Evolutionary conservation across 2,797 vertebrate genomes (phyloP), one percentile per base, ranked within the genome.

Genomic region (Triplophysa bombifrons): DNA sequence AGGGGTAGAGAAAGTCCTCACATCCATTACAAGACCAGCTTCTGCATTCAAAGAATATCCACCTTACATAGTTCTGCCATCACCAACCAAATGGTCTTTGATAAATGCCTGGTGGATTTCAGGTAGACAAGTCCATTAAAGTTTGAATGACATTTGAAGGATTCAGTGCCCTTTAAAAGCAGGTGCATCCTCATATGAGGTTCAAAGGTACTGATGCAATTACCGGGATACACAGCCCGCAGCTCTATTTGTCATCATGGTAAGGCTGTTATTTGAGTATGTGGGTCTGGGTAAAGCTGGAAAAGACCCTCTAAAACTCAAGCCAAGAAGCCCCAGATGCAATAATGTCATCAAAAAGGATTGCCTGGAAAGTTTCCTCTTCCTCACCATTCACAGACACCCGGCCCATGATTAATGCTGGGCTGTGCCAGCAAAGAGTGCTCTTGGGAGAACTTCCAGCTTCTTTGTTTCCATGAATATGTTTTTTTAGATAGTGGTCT

Each of bases 61-160:
- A 64, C 38, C 9, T 38, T 64, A 34, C 34, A 16, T 5, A 12
- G 4, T 65, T 20, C 34, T 65, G 19, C 38, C 34, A 65, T 13
- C 17, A 65, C 14, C 20, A 30, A 41, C 60, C 58, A 61, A 56
- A 72, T 3, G 20, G 27, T 51, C 19, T 66, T 60, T 74, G 46
- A 73, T 41, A 44, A 67, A 82, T 50, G 60, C 34, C 63, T 65
- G 17, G 30, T 58, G 56, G 20, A n/a, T 51, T 67, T 51, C 56
- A 50, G 50, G 22, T 0, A 4, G 65, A 34, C 56, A 48, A 69
- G 65, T 44, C 58, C 41, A 84, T 78, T 74, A 60, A 76, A 80
- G 14, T 74, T 55, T 64, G 70, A 83, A 81, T 81, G 78, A 76
- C 72, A 81, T 83, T 83, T 85, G 79, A 81, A 82, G 76, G 51